phyloP scores from a whole-genome alignment of 2,797 vertebrate genomes.

The Hippocampus kuda region DNA sequence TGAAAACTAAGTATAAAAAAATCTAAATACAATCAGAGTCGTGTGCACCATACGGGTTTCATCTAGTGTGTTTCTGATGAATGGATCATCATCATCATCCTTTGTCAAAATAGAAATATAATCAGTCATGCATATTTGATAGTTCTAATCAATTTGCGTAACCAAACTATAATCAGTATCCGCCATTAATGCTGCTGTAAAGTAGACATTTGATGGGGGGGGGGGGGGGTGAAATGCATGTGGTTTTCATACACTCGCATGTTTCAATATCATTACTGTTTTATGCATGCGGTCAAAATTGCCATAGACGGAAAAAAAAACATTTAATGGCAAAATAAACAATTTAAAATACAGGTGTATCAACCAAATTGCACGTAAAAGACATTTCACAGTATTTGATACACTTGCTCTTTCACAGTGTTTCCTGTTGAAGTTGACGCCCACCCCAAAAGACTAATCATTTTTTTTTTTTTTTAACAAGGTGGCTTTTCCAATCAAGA shows the following conservation, averaged over 20 bases:
- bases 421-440: background rate
- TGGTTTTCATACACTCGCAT: too few species aligned
- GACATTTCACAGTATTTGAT: background rate
- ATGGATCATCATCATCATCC: background rate
- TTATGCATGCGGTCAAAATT: too few species aligned
- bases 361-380: background rate
- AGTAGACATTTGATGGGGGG: too few species aligned
- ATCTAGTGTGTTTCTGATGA: background rate
- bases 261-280: too few species aligned
- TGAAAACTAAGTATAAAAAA: background rate
- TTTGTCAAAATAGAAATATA: background rate
- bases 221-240: too few species aligned
- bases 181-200: too few species aligned
- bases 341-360: background rate
- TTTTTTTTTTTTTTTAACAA: background rate
- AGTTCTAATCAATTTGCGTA: too few species aligned
- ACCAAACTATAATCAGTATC: too few species aligned
- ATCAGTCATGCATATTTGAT: too few species aligned
- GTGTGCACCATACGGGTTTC: background rate
- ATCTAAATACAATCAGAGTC: background rate
- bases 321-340: background rate
- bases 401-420: background rate
- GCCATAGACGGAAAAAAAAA: too few species aligned
- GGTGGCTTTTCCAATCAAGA: conserved; percentile 11
- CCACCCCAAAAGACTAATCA: background rate